Base-by-base conservation (phyloP, 1,140 invertebrate genomes). In the Drosophila azteca region DNA sequence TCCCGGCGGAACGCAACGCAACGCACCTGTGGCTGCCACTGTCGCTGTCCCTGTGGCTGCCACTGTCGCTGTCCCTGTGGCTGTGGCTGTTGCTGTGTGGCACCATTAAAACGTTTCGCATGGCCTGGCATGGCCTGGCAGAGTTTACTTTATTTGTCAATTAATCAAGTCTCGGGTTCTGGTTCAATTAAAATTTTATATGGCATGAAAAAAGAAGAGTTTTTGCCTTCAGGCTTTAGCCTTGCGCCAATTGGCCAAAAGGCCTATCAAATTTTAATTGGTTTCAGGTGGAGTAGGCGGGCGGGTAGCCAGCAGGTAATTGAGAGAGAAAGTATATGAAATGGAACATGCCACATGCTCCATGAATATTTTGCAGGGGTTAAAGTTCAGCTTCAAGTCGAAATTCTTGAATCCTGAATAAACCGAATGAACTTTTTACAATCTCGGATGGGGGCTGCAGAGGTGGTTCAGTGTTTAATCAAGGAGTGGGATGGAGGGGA, bases 41-140 rank as follows among this genome's bases (percentile, higher is more conserved):
- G n/a, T n/a, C n/a, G n/a, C n/a, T n/a, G n/a, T n/a, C n/a, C 71
- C 71, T 75, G 71, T 75, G 71, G 71, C 61, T 54, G 70, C 71
- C 24, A 1, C 17, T 20, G 17, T 1, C 17, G 17, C 17, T 20
- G n/a, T n/a, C n/a, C n/a, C n/a, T n/a, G 71, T 74, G 71, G 71
- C 60, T 53, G 69, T 24, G 5, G 24, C 24, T 24, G 24, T 5
- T 26, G 17, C 17, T 20, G 17, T 20, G 4, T 26, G 24, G 24
- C n/a, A n/a, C 71, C 53, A 74, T 74, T 74, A 74, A 73, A 73
- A 20, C 50, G 70, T 13, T 35, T 17, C 29, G 60, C 22, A 24
- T 26, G 44, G 39, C 43, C 24, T 61, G 55, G 55, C 71, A 31
- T n/a, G n/a, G n/a, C n/a, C n/a, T n/a, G n/a, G 17, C 17, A 20